phyloP scores from a whole-genome alignment of 1,140 invertebrate genomes.

The Pogonus chalceus region DNA sequence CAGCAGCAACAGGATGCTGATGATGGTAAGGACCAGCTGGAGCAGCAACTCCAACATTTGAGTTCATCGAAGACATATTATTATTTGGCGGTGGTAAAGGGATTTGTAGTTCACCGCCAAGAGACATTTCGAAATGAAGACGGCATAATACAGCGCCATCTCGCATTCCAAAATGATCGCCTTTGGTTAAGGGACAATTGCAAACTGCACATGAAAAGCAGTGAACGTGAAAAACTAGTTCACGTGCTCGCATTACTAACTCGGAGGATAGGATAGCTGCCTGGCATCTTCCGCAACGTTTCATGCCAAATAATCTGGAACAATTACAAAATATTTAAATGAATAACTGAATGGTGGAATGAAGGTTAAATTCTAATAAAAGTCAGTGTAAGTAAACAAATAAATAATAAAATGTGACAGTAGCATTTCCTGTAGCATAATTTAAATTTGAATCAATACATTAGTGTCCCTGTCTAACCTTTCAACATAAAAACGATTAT shows the following conservation, averaged over 20 bases:
- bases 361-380: too few species aligned
- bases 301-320: slow-evolving; percentile 69
- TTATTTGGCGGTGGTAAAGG: slow-evolving; percentile 50
- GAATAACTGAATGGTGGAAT: too few species aligned
- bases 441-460: too few species aligned
- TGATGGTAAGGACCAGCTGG: slow-evolving; percentile 40
- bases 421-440: too few species aligned
- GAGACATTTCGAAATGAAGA: slow-evolving; percentile 68
- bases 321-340: too few species aligned
- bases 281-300: slow-evolving; percentile 79
- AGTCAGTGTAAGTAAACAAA: too few species aligned
- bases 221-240: slow-evolving; percentile 87
- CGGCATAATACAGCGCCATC: slow-evolving; percentile 61
- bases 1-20: slow-evolving; percentile 36
- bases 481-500: too few species aligned
- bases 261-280: slow-evolving; percentile 86
- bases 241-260: slow-evolving; percentile 87
- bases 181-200: slow-evolving; percentile 69
- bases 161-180: slow-evolving; percentile 89
- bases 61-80: too few species aligned
- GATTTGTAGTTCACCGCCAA: slow-evolving; percentile 41
- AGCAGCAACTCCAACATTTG: too few species aligned
- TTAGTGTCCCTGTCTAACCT: too few species aligned
- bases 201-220: slow-evolving; percentile 94
- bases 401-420: too few species aligned